phyloP scores from a whole-genome alignment of 2,797 vertebrate species.

The Protosalanx chinensis region DNA sequence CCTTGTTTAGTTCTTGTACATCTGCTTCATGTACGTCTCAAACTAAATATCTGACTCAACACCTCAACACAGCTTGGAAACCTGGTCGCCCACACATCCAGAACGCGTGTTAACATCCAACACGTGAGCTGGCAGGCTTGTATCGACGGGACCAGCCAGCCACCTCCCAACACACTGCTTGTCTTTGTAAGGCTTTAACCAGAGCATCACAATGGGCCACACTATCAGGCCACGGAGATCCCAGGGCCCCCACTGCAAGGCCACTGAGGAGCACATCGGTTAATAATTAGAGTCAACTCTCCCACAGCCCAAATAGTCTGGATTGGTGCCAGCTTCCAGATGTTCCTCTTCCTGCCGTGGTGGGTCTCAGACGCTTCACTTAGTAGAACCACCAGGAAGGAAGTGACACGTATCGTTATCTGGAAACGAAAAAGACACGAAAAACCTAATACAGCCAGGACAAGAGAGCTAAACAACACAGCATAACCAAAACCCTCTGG shows the following conservation, averaged over 20 bases:
- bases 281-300: conserved; percentile 12
- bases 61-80: no score
- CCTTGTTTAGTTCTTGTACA: no score
- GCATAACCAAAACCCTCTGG: not conserved
- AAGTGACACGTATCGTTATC: not conserved
- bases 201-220: not conserved
- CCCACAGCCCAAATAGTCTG: not conserved
- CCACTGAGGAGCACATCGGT: conserved; percentile 13
- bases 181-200: not conserved
- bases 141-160: not conserved
- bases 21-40: no score
- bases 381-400: not conserved
- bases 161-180: conserved; percentile 19
- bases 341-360: conserved; percentile 14
- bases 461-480: not conserved
- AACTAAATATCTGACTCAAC: no score
- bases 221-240: not conserved
- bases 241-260: not conserved
- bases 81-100: no score
- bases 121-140: no score
- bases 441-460: not conserved
- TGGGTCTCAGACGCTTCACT: not conserved
- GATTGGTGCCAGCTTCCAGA: conserved; percentile 11
- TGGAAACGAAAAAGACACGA: not conserved
- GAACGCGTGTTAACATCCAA: no score